Evolutionary conservation across 2,888 invertebrate genomes (phyloP).

Genomic region (Drosophila leonis): DNA sequence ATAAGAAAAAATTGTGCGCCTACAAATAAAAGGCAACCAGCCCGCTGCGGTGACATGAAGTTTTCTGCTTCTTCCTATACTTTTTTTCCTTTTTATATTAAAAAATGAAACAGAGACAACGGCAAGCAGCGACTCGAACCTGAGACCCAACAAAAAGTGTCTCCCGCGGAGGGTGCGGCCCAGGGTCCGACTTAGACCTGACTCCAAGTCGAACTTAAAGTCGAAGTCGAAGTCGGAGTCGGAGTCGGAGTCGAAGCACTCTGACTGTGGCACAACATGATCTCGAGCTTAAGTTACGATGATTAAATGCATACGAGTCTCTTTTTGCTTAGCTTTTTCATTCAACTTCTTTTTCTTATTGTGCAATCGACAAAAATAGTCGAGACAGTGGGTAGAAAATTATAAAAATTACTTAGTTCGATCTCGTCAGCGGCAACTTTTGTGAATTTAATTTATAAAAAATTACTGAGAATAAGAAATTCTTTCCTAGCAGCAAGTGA

Average conservation of each 20-base stretch:
- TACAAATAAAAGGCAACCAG: slow-evolving; percentile 41
- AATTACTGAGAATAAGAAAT: background rate
- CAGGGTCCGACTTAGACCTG: slow-evolving; percentile 18
- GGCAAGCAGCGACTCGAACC: slow-evolving; percentile 17
- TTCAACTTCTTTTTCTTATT: slow-evolving; percentile 28
- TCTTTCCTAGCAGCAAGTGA: background rate
- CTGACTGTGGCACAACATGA: slow-evolving; percentile 78
- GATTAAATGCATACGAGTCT: slow-evolving; percentile 81
- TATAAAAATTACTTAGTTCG: slow-evolving; percentile 15
- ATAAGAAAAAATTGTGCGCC: slow-evolving; percentile 57
- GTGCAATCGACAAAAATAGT: slow-evolving; percentile 61
- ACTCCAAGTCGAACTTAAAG: slow-evolving; percentile 7
- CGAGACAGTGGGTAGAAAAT: slow-evolving; percentile 60
- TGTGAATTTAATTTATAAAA: background rate
- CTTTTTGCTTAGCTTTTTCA: slow-evolving; percentile 62
- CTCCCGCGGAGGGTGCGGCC: slow-evolving; percentile 61
- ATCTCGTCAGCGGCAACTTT: slow-evolving; percentile 26
- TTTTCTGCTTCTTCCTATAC: slow-evolving; percentile 47
- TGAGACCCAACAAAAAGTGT: slow-evolving; percentile 29
- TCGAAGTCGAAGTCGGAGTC: slow-evolving; percentile 25
- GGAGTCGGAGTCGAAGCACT: slow-evolving; percentile 26
- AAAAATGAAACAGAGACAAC: slow-evolving; percentile 60
- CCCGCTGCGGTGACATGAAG: slow-evolving; percentile 75
- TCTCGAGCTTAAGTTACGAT: slow-evolving; percentile 80
- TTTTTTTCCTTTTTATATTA: slow-evolving; percentile 38